Base-by-base conservation (phyloP, 2,113 vertebrate genomes). In the Triplophysa siluroides region DNA sequence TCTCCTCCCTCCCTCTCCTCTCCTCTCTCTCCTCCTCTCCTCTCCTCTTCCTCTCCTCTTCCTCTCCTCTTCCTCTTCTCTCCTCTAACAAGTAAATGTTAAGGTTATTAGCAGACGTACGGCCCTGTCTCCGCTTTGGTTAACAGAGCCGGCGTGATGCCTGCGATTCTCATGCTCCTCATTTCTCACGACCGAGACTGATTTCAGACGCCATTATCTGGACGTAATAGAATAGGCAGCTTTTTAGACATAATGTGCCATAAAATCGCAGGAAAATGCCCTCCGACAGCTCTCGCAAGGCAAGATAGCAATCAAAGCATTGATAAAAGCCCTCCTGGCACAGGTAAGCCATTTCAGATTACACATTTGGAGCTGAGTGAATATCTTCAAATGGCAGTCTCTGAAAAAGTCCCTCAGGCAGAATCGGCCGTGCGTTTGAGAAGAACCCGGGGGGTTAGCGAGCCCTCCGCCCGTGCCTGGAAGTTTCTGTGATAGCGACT, bases 301-400 rank as follows among this genome's bases (percentile, higher is more conserved):
- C 69, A 43, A 74, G 69, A 74, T 65, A 60, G 52, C 60, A 75
- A 81, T 81, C 79, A 67, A 75, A 79, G 76, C 79, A 54, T 71
- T 84, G 62, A 78, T 62, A 68, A 77, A 77, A 47, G 63, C 70
- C 75, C 79, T 84, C 56, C 78, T 78, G 67, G 64, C 70, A 60
- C 70, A 79, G 72, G 78, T 45, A 81, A 41, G 54, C 69, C 75
- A 69, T 84, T 84, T 81, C 67, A 78, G 76, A 81, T 68, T 45
- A 65, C 54, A 69, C 54, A 71, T 78, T 64, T 75, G 52, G 50
- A 63, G 56, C 52, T 6, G 65, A 41, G 56, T 11, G 76, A 78
- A 84, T 81, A 81, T 81, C 72, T 84, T 24, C 38, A 84, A 84
- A 82, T 81, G 71, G 73, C 58, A 64, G 66, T 43, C 75, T 64